Base-by-base conservation (phyloP, 1,140 invertebrate species). In the Nixonia krombeini region DNA sequence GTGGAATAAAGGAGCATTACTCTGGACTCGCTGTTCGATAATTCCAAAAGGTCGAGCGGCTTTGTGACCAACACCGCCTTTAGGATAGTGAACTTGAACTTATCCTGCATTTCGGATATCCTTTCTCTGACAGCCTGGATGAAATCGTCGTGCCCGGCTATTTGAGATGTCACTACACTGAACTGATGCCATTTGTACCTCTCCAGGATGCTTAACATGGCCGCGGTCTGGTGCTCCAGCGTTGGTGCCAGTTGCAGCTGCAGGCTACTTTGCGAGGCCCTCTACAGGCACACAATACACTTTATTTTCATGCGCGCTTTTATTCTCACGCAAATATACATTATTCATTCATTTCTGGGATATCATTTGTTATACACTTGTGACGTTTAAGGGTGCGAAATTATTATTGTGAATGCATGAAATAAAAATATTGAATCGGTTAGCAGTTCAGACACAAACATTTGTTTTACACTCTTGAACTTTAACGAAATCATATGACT, bases 151-250 rank as follows among this genome's bases (percentile, higher is more conserved):
- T 97, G 94, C 0, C 96, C 96, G 10, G 95, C 95, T 37, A 97
- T 96, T 75, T 94, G 91, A 35, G 93, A 94, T n/a, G 93, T 94
- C 17, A 98, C 93, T 44, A 98, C 92, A 57, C 94, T 94, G 83
- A 98, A 97, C 72, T 96, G 93, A 79, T 96, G 94, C 96, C 96
- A 98, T 78, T 97, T 96, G 86, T 99, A 99, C 41, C 95, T 87
- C 81, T 94, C 91, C 71, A 98, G 85, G 70, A 98, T 95, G 79
- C 92, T 95, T 55, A 98, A 81, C 94, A 97, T 97, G 9, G 95
- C 96, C 1, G 93, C 92, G 15, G 93, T 94, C 81, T 97, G 96
- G 79, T 98, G 96, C 83, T 95, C 93, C 45, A 98, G 89, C 23
- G 95, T 96, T 7, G 96, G 96, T 4, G 96, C 96, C 65, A 98